Conservation (phyloP, 2,888 invertebrate species). For the Aphidius colemani region DNA sequence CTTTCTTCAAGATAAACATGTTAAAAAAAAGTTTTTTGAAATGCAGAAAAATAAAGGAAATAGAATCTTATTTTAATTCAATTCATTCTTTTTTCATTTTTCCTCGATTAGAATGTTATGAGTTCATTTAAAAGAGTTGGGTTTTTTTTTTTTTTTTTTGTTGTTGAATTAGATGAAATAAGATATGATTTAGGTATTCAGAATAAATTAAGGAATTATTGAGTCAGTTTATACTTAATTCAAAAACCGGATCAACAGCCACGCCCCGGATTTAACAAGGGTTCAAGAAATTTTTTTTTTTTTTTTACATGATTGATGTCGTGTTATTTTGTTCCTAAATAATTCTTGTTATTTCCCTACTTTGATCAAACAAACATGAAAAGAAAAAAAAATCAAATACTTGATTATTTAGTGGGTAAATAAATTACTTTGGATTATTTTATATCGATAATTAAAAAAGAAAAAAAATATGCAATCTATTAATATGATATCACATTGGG, state of each 20-base stretch:
- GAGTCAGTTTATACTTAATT: slow-evolving; percentile 21
- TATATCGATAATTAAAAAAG: not conserved
- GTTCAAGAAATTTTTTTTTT: not conserved
- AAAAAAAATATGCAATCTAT: no score
- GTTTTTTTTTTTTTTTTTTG: not conserved
- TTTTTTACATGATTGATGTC: not conserved
- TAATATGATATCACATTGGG: no score
- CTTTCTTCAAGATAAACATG: not conserved
- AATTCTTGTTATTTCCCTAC: not conserved
- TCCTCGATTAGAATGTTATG: slow-evolving; percentile 9
- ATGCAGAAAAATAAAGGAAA: slow-evolving; percentile 10
- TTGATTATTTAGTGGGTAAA: no score
- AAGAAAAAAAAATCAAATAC: no score
- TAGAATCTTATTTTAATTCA: slow-evolving; percentile 23
- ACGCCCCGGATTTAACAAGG: slow-evolving; percentile 10
- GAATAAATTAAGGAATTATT: slow-evolving; percentile 17
- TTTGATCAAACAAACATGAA: no score
- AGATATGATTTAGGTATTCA: not conserved
- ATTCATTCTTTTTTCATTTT: slow-evolving; percentile 21
- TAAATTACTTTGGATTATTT: not conserved
- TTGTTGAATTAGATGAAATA: not conserved
- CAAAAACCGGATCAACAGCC: slow-evolving; percentile 19
- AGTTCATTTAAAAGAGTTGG: slow-evolving; percentile 22
- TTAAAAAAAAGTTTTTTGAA: not conserved
- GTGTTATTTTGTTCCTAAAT: slow-evolving; percentile 5